phyloP scores from a whole-genome alignment of 2,888 invertebrate genomes.

The Platerodrilus igneus region DNA sequence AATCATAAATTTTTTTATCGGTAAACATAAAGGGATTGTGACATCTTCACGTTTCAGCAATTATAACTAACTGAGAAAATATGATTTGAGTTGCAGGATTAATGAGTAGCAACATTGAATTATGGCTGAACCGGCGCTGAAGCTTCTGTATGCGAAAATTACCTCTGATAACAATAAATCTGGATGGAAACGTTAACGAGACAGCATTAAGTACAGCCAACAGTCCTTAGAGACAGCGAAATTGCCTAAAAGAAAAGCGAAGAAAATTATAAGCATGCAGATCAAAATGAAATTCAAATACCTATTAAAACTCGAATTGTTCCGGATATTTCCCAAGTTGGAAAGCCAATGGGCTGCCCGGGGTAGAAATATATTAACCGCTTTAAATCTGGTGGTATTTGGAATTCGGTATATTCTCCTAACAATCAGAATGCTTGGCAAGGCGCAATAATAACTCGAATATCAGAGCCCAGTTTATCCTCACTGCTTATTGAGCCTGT shows the following conservation, averaged over 20 bases:
- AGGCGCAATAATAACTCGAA: constrained; percentile 32
- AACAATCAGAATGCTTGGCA: constrained; percentile 32
- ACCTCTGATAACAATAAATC: constrained; percentile 27
- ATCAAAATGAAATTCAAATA: constrained; percentile 40
- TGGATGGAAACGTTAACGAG: constrained; percentile 32
- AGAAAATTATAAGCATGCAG: constrained; percentile 39
- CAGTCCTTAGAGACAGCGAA: constrained; percentile 34
- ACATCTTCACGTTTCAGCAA: no score
- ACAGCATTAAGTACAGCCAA: constrained; percentile 31
- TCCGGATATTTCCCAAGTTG: constrained; percentile 30
- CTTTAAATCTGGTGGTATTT: constrained; percentile 28
- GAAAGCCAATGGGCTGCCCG: constrained; percentile 25
- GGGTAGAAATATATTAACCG: constrained; percentile 31
- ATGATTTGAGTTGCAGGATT: no score
- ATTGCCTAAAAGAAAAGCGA: constrained; percentile 34
- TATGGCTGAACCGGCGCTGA: constrained; percentile 12
- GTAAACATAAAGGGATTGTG: no score
- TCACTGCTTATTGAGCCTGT: constrained; percentile 25
- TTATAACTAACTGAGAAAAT: no score
- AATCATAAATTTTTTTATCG: no score
- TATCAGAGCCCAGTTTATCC: constrained; percentile 32
- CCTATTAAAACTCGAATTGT: constrained; percentile 36
- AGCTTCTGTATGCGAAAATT: constrained; percentile 13
- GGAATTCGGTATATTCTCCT: constrained; percentile 28
- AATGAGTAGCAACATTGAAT: no score